Evolutionary conservation across 2,888 invertebrate genomes (phyloP).

Genomic region (Latrodectus hesperus): DNA sequence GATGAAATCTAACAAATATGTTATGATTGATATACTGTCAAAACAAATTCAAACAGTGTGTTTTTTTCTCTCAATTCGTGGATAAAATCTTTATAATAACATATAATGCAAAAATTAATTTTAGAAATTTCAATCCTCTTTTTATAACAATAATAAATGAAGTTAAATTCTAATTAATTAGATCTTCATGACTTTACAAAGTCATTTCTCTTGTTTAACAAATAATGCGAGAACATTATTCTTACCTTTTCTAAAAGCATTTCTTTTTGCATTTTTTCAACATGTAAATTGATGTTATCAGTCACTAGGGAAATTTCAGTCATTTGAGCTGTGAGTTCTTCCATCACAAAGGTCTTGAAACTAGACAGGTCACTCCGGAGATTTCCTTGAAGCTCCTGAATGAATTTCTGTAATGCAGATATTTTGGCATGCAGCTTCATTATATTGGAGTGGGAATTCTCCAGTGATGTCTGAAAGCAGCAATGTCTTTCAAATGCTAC

Average conservation of each 20-base stretch:
- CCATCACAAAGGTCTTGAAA: slow-evolving; percentile 45
- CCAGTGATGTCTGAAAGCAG: slow-evolving; percentile 66
- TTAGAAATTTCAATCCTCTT: neutral
- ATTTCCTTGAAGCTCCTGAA: slow-evolving; percentile 50
- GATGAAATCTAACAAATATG: too few species aligned
- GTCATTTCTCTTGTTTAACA: neutral
- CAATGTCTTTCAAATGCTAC: slow-evolving; percentile 76
- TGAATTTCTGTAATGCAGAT: slow-evolving; percentile 67
- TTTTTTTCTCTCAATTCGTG: neutral
- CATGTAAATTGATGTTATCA: slow-evolving; percentile 30
- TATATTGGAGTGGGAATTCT: slow-evolving; percentile 67
- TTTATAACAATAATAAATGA: neutral
- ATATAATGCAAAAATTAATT: neutral
- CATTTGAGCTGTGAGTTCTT: slow-evolving; percentile 37
- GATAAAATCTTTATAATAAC: neutral
- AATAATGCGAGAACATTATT: neutral
- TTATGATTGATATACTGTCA: too few species aligned
- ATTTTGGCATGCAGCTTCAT: slow-evolving; percentile 69
- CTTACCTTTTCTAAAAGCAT: slow-evolving; percentile 53
- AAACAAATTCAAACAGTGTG: too few species aligned
- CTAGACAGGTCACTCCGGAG: slow-evolving; percentile 41
- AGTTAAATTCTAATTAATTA: neutral
- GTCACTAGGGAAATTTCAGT: slow-evolving; percentile 34
- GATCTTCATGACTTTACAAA: neutral
- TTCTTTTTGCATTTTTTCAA: slow-evolving; percentile 28